These are phyloP conservation scores for Hippopotamyrus pictus DNA, from an alignment of 2,797 vertebrate species.

Conservation along the genomic window DNA sequence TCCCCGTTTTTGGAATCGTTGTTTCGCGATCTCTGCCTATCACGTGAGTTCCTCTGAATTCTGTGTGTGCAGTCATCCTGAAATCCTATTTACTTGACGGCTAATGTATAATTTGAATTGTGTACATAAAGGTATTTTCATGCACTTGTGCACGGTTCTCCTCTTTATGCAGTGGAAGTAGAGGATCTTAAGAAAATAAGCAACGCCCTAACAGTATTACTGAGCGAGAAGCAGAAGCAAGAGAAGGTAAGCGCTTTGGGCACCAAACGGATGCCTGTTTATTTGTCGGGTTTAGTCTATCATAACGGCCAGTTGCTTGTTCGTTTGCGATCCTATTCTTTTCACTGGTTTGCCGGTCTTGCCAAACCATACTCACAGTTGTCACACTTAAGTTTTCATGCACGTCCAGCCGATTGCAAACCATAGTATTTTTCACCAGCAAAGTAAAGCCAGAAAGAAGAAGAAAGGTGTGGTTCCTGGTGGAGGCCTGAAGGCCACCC, in stretches of 20 bases:
- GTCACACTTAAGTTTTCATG: background rate
- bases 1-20: slow-evolving; percentile 88
- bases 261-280: background rate
- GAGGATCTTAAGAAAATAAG: slow-evolving; percentile 96
- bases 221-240: slow-evolving; percentile 96
- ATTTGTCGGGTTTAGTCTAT: background rate
- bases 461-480: slow-evolving; percentile 86
- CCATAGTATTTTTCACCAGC: slow-evolving; percentile 49
- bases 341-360: background rate
- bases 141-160: background rate
- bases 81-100: background rate
- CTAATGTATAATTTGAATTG: background rate
- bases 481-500: slow-evolving; percentile 87
- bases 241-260: slow-evolving; percentile 79
- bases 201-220: slow-evolving; percentile 84
- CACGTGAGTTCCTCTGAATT: slow-evolving; percentile 59
- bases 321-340: background rate
- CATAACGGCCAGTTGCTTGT: background rate
- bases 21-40: slow-evolving; percentile 91
- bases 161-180: slow-evolving; percentile 76
- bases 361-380: background rate
- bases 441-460: slow-evolving; percentile 97
- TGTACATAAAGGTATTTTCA: background rate
- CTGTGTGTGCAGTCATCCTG: background rate
- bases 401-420: background rate